These are phyloP conservation scores for Daktulosphaira vitifoliae DNA, from an alignment of 1,140 invertebrate species.

Conservation along the genomic window DNA sequence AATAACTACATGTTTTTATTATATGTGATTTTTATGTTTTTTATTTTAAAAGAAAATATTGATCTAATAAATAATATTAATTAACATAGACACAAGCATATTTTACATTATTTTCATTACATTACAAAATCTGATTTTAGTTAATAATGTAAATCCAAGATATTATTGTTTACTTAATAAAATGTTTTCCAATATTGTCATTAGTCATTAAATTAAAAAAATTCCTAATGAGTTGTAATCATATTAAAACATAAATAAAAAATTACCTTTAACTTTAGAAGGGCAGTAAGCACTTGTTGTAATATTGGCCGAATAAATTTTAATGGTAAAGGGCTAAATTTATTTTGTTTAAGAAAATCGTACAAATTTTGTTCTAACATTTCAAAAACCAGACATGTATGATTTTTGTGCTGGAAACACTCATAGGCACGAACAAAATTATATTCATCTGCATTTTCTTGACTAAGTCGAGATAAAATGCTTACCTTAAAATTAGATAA, in stretches of 20 bases:
- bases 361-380: conserved; percentile 99
- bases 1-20: no score
- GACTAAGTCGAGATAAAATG: conserved; percentile 91
- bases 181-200: no score
- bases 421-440: conserved; percentile 99
- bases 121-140: no score
- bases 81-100: no score
- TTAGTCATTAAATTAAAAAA: no score
- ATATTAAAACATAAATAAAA: conserved; percentile 5
- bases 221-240: not conserved
- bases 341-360: conserved; percentile 99
- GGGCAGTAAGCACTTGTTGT: conserved; percentile 88
- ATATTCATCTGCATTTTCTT: conserved; percentile 99
- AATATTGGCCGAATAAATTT: conserved; percentile 98
- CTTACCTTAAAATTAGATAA: conserved; percentile 57
- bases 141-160: no score
- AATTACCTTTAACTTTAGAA: conserved; percentile 88
- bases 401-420: conserved; percentile 99
- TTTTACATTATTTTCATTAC: no score
- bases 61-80: no score
- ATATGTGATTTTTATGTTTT: no score
- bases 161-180: no score
- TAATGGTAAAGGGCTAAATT: conserved; percentile 94
- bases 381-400: conserved; percentile 99
- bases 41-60: no score